These are phyloP conservation scores for Glossosoma conforme DNA, from an alignment of 1,140 invertebrate genomes.

Conservation along the genomic window DNA sequence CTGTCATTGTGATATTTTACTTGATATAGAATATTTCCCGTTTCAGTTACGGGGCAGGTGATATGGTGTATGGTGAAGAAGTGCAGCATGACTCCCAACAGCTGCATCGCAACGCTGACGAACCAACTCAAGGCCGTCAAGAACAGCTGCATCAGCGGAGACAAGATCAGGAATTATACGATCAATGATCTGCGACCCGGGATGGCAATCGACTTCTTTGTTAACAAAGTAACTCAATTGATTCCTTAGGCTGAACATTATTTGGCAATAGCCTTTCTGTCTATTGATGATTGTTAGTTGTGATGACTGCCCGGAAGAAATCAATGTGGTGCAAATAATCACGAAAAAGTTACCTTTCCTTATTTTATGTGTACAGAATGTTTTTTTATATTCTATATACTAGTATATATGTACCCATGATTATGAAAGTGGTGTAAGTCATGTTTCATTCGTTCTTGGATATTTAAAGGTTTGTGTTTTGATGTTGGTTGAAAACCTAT, in stretches of 20 bases:
- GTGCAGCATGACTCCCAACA: slow-evolving; percentile 42
- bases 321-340: too few relatives aligned
- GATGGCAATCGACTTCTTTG: slow-evolving; percentile 53
- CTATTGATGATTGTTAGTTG: background rate
- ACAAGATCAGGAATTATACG: slow-evolving; percentile 35
- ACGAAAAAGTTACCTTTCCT: too few relatives aligned
- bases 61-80: slow-evolving; percentile 57
- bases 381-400: too few relatives aligned
- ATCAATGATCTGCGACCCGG: slow-evolving; percentile 57
- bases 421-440: too few relatives aligned
- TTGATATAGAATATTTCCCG: too few relatives aligned
- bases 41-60: slow-evolving; percentile 54
- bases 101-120: slow-evolving; percentile 54
- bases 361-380: too few relatives aligned
- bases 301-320: background rate
- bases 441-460: too few relatives aligned
- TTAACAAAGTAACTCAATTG: slow-evolving; percentile 56
- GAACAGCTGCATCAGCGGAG: slow-evolving; percentile 41
- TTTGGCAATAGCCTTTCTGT: background rate
- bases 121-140: slow-evolving; percentile 46
- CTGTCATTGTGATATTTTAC: too few relatives aligned
- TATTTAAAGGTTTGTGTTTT: too few relatives aligned
- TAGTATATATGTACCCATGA: too few relatives aligned
- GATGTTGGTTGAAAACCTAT: too few relatives aligned
- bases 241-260: slow-evolving; percentile 14